Base-by-base conservation (phyloP, 23 tunicate genomes). In the Trididemnum nubilum region DNA sequence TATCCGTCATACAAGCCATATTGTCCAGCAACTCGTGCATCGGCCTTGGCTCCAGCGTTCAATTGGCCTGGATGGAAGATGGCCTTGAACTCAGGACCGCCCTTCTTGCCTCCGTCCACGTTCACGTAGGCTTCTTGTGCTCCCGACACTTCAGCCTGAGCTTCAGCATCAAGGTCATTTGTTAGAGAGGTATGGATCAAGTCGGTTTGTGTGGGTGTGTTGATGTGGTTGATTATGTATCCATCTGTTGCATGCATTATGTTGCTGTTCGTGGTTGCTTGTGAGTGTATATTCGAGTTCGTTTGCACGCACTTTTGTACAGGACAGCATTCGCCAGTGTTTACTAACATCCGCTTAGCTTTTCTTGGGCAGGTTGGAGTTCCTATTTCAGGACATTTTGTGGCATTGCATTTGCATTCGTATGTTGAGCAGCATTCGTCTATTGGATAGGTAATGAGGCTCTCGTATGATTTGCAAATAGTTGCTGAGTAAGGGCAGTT, bases 381-480 rank as follows among this genome's bases (percentile, higher is more conserved):
- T 32, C 85, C 91, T 1, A 85, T 30, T 35, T 70, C 23, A 7
- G 79, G 81, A 77, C 98, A 94, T 39, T 85, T 89, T 32, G 35
- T 31, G 36, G 37, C 51, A 38, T 94, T 84, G 83, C 98, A 94
- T 80, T 71, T 72, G 71, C 98, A 94, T 74, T 94, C 94, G 33
- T 85, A 94, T 35, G 94, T 79, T 26, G 78, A 65, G 59, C 98
- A 94, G 76, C 98, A 94, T 36, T 86, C 90, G 51, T 94, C 95
- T 0, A 89, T 24, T 33, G 86, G 85, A 74, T 77, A 81, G 1
- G 90, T 77, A 0, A 85, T 52, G 2, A 90, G 39, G 21, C 85
- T 84, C 73, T 90, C 90, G 81, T 90, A 81, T 24, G 22, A 21
- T 61, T 75, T 58, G 61, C 96, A 90, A 23, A 80, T 81, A 3